phyloP scores from a whole-genome alignment of 2,888 invertebrate species.

The Brachyptera risi region DNA sequence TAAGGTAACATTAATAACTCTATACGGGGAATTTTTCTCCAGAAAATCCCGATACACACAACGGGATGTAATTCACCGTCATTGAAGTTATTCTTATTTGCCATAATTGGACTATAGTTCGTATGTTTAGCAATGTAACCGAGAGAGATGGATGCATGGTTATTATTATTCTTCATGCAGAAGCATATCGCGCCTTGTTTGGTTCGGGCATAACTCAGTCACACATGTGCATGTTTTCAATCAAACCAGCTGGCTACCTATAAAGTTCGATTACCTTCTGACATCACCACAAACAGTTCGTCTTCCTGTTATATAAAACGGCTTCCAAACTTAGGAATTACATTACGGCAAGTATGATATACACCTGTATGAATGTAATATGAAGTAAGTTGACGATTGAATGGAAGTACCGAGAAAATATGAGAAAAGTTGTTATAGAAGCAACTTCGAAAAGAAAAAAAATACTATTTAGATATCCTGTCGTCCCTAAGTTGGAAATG shows the following conservation, averaged over 20 bases:
- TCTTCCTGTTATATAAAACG: constrained; percentile 15
- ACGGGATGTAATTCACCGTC: no score
- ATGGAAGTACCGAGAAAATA: neutral
- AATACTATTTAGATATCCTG: neutral
- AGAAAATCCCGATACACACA: neutral
- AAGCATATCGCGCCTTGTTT: constrained; percentile 16
- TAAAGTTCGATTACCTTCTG: constrained; percentile 15
- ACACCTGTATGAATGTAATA: no score
- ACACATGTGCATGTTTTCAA: constrained; percentile 15
- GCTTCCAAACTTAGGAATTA: no score
- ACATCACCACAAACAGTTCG: neutral
- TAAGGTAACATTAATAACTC: neutral
- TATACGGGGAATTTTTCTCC: neutral
- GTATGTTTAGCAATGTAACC: neutral
- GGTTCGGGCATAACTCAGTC: constrained; percentile 8
- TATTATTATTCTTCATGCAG: constrained; percentile 14
- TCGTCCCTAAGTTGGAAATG: neutral
- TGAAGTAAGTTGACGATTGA: no score
- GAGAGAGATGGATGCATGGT: no score
- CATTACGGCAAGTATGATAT: no score
- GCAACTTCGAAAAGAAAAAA: neutral
- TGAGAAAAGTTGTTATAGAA: neutral
- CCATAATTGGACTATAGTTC: constrained; percentile 2
- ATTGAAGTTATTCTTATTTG: constrained; percentile 4
- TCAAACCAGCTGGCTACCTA: constrained; percentile 14